These are phyloP conservation scores for Epinephelus lanceolatus DNA, from an alignment of 2,113 vertebrate species.

Conservation along the genomic window DNA sequence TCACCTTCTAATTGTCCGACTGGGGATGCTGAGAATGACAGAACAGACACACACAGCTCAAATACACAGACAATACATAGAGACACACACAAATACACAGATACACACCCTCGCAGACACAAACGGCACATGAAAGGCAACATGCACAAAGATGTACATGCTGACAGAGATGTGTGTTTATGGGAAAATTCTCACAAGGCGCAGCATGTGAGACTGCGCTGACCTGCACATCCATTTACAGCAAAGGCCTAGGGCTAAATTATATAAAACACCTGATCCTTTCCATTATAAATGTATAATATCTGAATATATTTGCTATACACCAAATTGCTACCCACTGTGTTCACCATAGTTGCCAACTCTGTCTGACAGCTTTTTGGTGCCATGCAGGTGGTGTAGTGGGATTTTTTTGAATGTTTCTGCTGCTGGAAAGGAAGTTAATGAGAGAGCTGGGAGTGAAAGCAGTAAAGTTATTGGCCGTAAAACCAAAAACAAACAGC, in stretches of 20 bases:
- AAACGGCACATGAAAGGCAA: constrained; percentile 13
- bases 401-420: background rate
- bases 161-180: constrained; percentile 18
- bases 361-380: background rate
- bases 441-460: background rate
- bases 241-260: background rate
- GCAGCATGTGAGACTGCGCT: background rate
- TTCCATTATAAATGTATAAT: background rate
- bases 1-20: constrained; percentile 78
- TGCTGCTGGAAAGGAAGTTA: background rate
- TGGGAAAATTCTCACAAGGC: constrained; percentile 11
- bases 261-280: background rate
- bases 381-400: background rate
- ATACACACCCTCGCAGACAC: constrained; percentile 8
- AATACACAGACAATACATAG: constrained; percentile 16
- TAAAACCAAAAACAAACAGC: background rate
- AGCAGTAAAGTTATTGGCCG: too few species aligned
- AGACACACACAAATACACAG: background rate
- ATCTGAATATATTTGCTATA: constrained; percentile 4
- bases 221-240: constrained; percentile 2
- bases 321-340: background rate
- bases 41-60: constrained; percentile 9
- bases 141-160: background rate
- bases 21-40: constrained; percentile 60
- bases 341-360: background rate